Base-by-base conservation (phyloP, 2,113 vertebrate species). In the Otis tarda region DNA sequence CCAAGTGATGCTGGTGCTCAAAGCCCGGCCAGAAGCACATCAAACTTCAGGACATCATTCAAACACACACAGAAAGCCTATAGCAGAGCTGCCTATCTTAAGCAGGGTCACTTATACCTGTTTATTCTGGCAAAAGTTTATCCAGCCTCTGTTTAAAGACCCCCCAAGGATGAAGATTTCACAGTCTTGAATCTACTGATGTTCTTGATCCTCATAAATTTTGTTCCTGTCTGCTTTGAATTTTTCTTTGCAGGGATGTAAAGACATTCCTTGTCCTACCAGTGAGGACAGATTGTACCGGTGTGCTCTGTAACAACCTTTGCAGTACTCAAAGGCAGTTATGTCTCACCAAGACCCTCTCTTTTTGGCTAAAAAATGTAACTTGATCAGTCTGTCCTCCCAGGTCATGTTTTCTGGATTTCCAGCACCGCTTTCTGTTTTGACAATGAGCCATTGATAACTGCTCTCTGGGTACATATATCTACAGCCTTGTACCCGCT, bases 381-480 rank as follows among this genome's bases (percentile, higher is more conserved):
- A 96, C 89, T 87, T 2, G 2, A 93, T 94, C 93, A 95, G 60
- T 91, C 93, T 89, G 30, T 95, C 89, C 83, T 93, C 83, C 77
- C 70, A 53, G 49, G 87, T 69, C 20, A 22, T 16, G 12, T 90
- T 95, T 89, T 84, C 77, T 91, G 83, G 55, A 64, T 90, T 87
- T 75, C 87, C 83, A 95, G 65, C 69, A 18, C 52, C 0, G 0
- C 87, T 87, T 89, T 92, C 61, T 82, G 24, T 61, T 94, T 64
- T 91, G 87, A 97, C 96, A 97, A 94, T 87, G 91, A 95, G 75
- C 87, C 94, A 95, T 87, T 96, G 96, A 95, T 89, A 94, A 75
- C 87, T 94, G 69, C 93, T 96, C 94, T 94, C 96, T 12, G 45
- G 74, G 89, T 68, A 61, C 87, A 17, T 60, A 82, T 91, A 91